phyloP scores from a whole-genome alignment of 1,140 invertebrate genomes.

The Penaeus indicus region DNA sequence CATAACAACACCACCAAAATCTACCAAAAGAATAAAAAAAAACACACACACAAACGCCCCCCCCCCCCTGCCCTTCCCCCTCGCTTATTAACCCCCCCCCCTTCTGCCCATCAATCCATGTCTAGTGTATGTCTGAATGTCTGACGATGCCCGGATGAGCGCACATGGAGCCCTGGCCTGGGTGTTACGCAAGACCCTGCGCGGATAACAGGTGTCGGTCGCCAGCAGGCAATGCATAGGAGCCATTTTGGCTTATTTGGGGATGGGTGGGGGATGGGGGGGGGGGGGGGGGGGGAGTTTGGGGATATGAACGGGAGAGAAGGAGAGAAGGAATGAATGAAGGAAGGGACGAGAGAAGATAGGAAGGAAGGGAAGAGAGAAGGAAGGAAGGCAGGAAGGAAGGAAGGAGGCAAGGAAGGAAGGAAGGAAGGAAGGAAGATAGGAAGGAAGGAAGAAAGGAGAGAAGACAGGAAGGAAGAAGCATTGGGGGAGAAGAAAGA shows the following conservation, averaged over 20 bases:
- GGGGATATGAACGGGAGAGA: background rate
- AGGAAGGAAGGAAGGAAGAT: background rate
- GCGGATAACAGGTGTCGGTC: too few species aligned
- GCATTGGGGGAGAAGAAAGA: background rate
- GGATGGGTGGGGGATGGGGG: background rate
- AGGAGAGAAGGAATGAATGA: background rate
- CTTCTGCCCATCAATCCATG: too few species aligned
- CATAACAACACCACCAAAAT: too few species aligned
- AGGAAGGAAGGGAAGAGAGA: conserved; percentile 33
- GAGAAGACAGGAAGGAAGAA: background rate
- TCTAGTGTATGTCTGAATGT: too few species aligned
- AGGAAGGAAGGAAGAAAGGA: background rate
- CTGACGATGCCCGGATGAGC: too few species aligned
- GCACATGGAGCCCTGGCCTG: too few species aligned
- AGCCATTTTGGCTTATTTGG: too few species aligned
- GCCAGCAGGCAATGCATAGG: background rate
- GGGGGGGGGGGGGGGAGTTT: background rate
- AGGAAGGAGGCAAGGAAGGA: background rate
- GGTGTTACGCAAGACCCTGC: too few species aligned
- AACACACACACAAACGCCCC: too few species aligned
- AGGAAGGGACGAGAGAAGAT: conserved; percentile 14
- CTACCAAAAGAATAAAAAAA: too few species aligned
- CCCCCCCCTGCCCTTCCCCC: too few species aligned
- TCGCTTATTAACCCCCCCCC: too few species aligned
- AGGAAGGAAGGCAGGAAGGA: background rate